Conservation (phyloP, 2,113 vertebrate species). For the Sceloporus undulatus region DNA sequence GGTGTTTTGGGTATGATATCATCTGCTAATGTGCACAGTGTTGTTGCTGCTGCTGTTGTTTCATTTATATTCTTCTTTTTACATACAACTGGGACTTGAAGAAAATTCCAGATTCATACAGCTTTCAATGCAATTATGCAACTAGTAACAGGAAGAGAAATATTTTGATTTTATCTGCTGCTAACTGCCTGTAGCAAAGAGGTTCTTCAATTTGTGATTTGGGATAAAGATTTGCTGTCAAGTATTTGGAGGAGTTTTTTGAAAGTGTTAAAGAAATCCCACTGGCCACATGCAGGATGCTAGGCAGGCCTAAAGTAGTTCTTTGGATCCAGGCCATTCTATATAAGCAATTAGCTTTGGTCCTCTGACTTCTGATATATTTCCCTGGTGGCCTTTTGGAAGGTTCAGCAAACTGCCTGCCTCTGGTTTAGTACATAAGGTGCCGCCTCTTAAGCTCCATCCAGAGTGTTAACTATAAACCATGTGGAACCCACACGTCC, state of each 20-base stretch:
- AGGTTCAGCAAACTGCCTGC: background rate
- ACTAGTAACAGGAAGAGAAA: background rate
- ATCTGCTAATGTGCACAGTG: too few relatives aligned
- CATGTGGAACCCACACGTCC: slow-evolving; percentile 1
- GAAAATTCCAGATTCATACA: background rate
- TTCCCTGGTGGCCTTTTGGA: slow-evolving; percentile 15
- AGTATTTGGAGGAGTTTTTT: background rate
- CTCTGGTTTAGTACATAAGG: background rate
- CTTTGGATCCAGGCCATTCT: slow-evolving; percentile 5
- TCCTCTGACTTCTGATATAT: slow-evolving; percentile 3
- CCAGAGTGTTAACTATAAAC: background rate
- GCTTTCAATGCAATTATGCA: background rate
- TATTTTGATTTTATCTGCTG: background rate
- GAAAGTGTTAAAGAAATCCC: background rate
- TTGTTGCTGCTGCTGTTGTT: too few relatives aligned
- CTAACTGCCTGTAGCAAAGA: background rate
- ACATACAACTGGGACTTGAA: background rate
- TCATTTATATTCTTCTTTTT: background rate
- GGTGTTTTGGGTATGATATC: too few relatives aligned
- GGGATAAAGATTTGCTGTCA: background rate
- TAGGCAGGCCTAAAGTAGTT: slow-evolving; percentile 7
- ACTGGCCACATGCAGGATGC: background rate
- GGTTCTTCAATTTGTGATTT: background rate
- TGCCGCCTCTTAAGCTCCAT: background rate
- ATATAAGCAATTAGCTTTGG: slow-evolving; percentile 16